These are phyloP conservation scores for Embiotoca jacksoni DNA, from an alignment of 2,113 vertebrate genomes.

Conservation along the genomic window DNA sequence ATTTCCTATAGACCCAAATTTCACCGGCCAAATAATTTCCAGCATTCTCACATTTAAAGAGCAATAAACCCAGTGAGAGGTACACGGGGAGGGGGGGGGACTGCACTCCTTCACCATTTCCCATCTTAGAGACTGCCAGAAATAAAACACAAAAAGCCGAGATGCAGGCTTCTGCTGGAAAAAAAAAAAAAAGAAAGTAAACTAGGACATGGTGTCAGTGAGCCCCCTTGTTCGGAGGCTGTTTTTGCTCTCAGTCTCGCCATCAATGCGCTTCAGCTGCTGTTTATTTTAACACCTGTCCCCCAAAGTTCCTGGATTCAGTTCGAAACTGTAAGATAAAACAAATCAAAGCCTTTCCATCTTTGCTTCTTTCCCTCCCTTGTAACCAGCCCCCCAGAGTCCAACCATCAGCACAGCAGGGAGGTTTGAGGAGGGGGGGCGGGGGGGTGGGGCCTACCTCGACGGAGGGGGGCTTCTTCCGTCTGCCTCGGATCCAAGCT, in stretches of 20 bases:
- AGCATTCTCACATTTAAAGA: conserved; percentile 80
- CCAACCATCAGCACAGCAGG: conserved; percentile 75
- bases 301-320: conserved; percentile 75
- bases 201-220: conserved; percentile 78
- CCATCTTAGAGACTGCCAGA: conserved; percentile 68
- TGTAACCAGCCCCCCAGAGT: conserved; percentile 71
- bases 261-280: conserved; percentile 72
- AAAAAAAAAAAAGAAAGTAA: conserved; percentile 56
- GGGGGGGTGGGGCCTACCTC: conserved; percentile 85
- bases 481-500: conserved; percentile 97
- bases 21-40: conserved; percentile 72
- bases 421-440: conserved; percentile 34
- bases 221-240: conserved; percentile 68
- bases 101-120: conserved; percentile 61
- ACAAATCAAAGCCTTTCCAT: conserved; percentile 77
- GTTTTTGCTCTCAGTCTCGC: conserved; percentile 70
- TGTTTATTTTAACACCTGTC: conserved; percentile 83
- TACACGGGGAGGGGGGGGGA: conserved; percentile 54
- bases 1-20: conserved; percentile 82
- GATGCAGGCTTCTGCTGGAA: conserved; percentile 62
- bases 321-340: conserved; percentile 67
- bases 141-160: conserved; percentile 72
- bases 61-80: conserved; percentile 79
- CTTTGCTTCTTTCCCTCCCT: conserved; percentile 66
- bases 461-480: conserved; percentile 90